Evolutionary conservation across 2,888 invertebrate species (phyloP), one percentile per base, ranked within the genome.

Genomic region (Andrena trimmerana): DNA sequence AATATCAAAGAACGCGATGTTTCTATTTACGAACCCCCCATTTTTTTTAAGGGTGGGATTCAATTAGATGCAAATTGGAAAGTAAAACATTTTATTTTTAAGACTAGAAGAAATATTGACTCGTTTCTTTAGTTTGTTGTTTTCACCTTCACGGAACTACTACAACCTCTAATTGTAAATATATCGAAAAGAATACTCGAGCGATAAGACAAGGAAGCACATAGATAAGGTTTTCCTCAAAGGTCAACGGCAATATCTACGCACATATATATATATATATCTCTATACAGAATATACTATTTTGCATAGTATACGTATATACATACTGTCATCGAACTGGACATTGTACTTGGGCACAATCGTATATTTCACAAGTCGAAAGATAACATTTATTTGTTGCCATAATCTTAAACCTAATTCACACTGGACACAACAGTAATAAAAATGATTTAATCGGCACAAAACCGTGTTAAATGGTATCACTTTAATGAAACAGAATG

Each of bases 321-420:
- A 29, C n/a, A 5, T 54, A 57, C 16, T 29, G 6, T 27, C 20
- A 62, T 67, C 62, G 10, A 54, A 74, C n/a, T 16, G 36, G 50
- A 65, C n/a, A 42, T 42, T 48, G 27, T 29, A 10, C 27, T 42
- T 60, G n/a, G 24, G 27, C 20, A 48, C 16, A 65, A 8, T n/a
- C n/a, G 5, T 31, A 36, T n/a, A n/a, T 59, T n/a, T 36, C 20
- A 33, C 42, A 27, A 59, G 13, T 6, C 3, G 69, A 24, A 10
- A 20, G 42, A 69, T 59, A 59, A 59, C 10, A 54, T 69, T 42
- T 42, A 33, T 69, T 59, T 42, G 16, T 27, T 20, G n/a, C 7
- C n/a, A 20, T 24, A 24, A 57, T 52, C 54, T 13, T 16, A 52
- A 20, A 33, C 54, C 54, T 31, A 20, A n/a, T 20, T 8, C 54